These are phyloP conservation scores for Nymphalis polychloros DNA, from an alignment of 2,888 invertebrate species.

Conservation along the genomic window DNA sequence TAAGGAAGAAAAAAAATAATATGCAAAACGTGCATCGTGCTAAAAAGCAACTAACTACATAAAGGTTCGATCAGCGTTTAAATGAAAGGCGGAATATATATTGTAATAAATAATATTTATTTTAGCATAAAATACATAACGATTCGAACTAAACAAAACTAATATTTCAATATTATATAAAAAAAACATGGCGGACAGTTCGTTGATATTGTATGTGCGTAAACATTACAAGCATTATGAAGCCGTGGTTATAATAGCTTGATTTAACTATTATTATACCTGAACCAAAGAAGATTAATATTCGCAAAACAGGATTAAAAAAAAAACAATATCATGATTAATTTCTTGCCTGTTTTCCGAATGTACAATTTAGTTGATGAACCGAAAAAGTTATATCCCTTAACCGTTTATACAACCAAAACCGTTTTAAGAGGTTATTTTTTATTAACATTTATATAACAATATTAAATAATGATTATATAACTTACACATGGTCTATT, in stretches of 20 bases:
- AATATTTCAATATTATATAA: conserved; percentile 27
- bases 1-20: background rate
- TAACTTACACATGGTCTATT: background rate
- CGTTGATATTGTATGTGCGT: conserved; percentile 16
- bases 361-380: conserved; percentile 19
- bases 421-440: conserved; percentile 16
- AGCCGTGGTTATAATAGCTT: conserved; percentile 61
- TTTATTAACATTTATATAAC: conserved; percentile 9
- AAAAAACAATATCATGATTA: background rate
- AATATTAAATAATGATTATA: conserved; percentile 13
- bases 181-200: conserved; percentile 14
- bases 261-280: conserved; percentile 22
- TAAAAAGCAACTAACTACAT: conserved; percentile 25
- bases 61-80: conserved; percentile 40
- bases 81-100: conserved; percentile 53
- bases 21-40: conserved; percentile 26
- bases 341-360: conserved; percentile 13
- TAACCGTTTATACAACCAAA: conserved; percentile 21
- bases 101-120: conserved; percentile 55
- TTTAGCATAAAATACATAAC: conserved; percentile 45
- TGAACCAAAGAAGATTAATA: conserved; percentile 20
- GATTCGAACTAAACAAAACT: conserved; percentile 41
- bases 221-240: conserved; percentile 59
- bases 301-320: conserved; percentile 21
- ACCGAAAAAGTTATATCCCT: conserved; percentile 16